Conservation (phyloP, 2,888 invertebrate genomes). For the Rhagonycha lutea region DNA sequence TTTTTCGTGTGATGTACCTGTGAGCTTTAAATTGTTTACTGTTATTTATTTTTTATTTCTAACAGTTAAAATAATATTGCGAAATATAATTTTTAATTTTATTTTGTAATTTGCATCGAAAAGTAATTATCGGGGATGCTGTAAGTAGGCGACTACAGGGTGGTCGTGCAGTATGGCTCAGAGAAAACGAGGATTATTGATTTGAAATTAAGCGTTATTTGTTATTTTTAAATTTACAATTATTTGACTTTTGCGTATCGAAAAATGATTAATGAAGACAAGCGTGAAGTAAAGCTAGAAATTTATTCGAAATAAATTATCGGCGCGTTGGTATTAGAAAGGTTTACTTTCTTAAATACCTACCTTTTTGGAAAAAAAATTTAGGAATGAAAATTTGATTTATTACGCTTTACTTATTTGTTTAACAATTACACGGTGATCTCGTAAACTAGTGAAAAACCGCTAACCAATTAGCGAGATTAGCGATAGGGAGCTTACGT, state of each 20-base stretch:
- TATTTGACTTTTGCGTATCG: neutral
- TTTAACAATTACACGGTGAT: conserved; percentile 4
- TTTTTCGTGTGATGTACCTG: neutral
- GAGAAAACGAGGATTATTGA: neutral
- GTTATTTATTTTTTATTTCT: neutral
- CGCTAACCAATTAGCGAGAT: conserved; percentile 13
- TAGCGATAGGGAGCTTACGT: neutral
- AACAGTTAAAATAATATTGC: neutral
- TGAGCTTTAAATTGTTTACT: neutral
- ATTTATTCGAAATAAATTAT: neutral
- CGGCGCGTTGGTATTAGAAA: neutral
- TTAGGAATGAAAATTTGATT: neutral
- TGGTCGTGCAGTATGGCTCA: neutral
- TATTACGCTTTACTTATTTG: neutral
- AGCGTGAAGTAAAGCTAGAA: neutral
- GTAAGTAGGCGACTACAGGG: neutral
- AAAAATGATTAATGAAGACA: neutral
- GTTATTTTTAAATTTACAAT: neutral
- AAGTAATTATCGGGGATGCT: neutral
- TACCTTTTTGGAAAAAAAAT: neutral
- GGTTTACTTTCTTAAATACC: conserved; percentile 1
- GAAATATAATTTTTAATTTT: neutral
- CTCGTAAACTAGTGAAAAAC: conserved; percentile 2
- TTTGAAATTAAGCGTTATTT: neutral
- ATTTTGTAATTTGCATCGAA: neutral